phyloP scores from a whole-genome alignment of 2,888 invertebrate species.

The Rhingia rostrata region DNA sequence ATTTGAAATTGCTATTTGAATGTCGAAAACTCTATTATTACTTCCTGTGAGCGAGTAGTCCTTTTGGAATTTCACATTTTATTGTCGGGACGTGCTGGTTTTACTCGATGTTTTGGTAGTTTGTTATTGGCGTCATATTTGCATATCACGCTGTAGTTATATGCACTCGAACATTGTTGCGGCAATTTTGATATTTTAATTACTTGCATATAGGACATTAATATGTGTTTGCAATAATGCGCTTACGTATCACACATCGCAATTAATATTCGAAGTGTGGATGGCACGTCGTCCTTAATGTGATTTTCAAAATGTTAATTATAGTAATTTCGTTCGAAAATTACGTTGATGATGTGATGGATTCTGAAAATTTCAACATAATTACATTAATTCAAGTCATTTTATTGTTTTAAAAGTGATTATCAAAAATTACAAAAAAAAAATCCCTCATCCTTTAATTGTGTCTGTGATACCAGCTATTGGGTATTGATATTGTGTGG shows the following conservation, averaged over 20 bases:
- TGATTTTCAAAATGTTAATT: constrained; percentile 41
- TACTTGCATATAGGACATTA: constrained; percentile 47
- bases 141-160: constrained; percentile 41
- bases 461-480: no score
- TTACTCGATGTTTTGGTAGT: background rate
- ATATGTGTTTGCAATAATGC: constrained; percentile 27
- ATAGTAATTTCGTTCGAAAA: constrained; percentile 17
- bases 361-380: no score
- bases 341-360: no score
- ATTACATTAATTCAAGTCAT: no score
- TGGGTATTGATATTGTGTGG: no score
- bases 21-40: constrained; percentile 82
- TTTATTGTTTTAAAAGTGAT: no score
- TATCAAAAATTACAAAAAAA: no score
- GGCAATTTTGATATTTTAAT: constrained; percentile 57
- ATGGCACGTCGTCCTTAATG: constrained; percentile 36
- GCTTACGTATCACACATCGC: background rate
- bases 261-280: constrained; percentile 35
- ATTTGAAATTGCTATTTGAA: constrained; percentile 78
- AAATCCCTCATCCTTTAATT: no score
- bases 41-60: constrained; percentile 77
- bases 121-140: constrained; percentile 68
- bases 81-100: constrained; percentile 62
- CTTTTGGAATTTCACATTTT: constrained; percentile 62
- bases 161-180: constrained; percentile 11